Base-by-base conservation (phyloP, 2,888 invertebrate genomes). In the Anoplius nigerrimus region DNA sequence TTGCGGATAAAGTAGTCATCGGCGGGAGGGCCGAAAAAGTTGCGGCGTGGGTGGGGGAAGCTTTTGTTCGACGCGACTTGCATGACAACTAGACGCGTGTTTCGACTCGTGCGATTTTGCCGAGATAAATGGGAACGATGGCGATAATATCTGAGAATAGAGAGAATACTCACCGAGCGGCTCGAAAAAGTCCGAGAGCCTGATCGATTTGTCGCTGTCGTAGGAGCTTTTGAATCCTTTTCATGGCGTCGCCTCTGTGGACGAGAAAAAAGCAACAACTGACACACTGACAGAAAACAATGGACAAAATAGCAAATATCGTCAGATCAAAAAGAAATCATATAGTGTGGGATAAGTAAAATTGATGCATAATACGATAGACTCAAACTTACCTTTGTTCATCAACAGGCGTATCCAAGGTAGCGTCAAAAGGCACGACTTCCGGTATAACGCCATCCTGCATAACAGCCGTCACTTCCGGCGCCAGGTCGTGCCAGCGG, bases 401-500 rank as follows among this genome's bases (percentile, higher is more conserved):
- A 82, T 98, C 97, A 69, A 97, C 94, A 51, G 94, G 92, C 46
- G 92, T 91, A 77, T 97, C 96, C 3, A 95, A 94, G 0, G 95
- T 93, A 15, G 96, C 95, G 90, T 97, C 97, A 86, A 97, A 97
- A 0, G 97, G 97, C 68, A 94, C 91, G 59, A 94, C 91, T 81
- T 92, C 92, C 0, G 93, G 92, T 77, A 93, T 91, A 60, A 90
- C 89, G 15, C 90, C 91, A 16, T 91, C 89, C 59, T 91, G 89
- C 64, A 94, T 88, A 0, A 93, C 91, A 5, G 90, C 91, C 15
- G 92, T 91, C 53, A 94, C 81, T 84, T 93, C 92, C n/a, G 91
- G 89, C 11, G 92, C 91, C 46, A 92, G 86, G 77, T 92, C 92
- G 72, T 93, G 93, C 95, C 95, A 95, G 66, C 90, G 89, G 21